Evolutionary conservation across 2,888 invertebrate genomes (phyloP).

Genomic region (Spicauda simplicius): DNA sequence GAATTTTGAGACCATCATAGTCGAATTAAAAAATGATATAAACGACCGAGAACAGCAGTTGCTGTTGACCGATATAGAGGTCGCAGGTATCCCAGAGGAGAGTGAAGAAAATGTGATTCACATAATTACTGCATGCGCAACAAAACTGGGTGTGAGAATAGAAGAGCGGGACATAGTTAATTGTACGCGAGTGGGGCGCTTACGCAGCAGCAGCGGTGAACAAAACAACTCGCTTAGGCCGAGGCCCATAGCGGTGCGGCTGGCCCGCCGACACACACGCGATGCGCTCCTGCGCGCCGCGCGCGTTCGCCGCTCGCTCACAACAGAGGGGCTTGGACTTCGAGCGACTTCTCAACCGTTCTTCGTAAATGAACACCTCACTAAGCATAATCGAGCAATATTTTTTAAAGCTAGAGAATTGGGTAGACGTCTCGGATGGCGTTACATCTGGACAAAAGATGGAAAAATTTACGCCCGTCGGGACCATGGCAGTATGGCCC

Average conservation of each 20-base stretch:
- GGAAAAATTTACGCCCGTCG: constrained; percentile 19
- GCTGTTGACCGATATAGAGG: constrained; percentile 37
- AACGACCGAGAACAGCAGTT: constrained; percentile 38
- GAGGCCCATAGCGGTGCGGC: no score
- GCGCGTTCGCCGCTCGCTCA: background rate
- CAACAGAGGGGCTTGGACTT: no score
- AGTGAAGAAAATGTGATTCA: constrained; percentile 32
- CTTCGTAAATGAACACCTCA: background rate
- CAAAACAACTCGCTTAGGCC: background rate
- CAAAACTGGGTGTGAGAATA: constrained; percentile 34
- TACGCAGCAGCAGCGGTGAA: no score
- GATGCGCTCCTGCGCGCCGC: background rate
- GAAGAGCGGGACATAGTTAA: constrained; percentile 40
- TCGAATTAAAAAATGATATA: constrained; percentile 20
- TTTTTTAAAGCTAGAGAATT: no score
- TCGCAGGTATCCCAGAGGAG: constrained; percentile 36
- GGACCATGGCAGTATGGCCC: background rate
- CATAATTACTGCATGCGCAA: constrained; percentile 20
- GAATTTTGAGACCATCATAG: background rate
- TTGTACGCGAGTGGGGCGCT: background rate
- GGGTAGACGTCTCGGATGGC: no score
- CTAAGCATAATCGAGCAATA: background rate
- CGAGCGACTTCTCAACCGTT: no score
- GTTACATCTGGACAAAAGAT: constrained; percentile 4
- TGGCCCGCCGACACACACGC: no score